phyloP scores from a whole-genome alignment of 1,140 invertebrate genomes.

The Hypsibius dujardini region DNA sequence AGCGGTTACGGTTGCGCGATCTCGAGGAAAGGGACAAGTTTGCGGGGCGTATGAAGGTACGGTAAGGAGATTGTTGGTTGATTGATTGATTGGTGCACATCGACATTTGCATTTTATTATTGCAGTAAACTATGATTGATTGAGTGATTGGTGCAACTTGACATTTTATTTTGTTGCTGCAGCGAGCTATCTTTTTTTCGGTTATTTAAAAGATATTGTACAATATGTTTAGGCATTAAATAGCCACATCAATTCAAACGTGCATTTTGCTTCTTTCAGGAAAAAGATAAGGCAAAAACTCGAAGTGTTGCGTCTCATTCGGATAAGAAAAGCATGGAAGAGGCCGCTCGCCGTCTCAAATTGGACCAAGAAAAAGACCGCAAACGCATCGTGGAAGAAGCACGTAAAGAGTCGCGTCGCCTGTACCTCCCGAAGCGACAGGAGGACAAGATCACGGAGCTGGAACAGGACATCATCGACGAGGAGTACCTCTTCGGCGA shows the following conservation, averaged over 20 bases:
- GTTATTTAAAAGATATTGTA: too few species aligned
- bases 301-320: constrained; percentile 53
- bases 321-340: constrained; percentile 62
- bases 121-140: too few species aligned
- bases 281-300: constrained; percentile 73
- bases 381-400: constrained; percentile 63
- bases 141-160: too few species aligned
- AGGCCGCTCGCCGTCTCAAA: constrained; percentile 76
- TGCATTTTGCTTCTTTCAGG: constrained; percentile 23
- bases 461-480: constrained; percentile 84
- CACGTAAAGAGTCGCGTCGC: constrained; percentile 71
- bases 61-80: too few species aligned
- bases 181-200: too few species aligned
- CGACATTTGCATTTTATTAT: too few species aligned
- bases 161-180: too few species aligned
- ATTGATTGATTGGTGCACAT: too few species aligned
- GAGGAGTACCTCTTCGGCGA: constrained; percentile 88
- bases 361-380: constrained; percentile 57
- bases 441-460: constrained; percentile 82
- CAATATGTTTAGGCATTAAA: too few species aligned
- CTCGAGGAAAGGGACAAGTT: constrained; percentile 85
- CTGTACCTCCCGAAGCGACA: constrained; percentile 88
- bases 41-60: constrained; percentile 53
- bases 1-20: constrained; percentile 51
- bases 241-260: too few species aligned